These are phyloP conservation scores for Melangyna quadrimaculata DNA, from an alignment of 2,888 invertebrate species.

Conservation along the genomic window DNA sequence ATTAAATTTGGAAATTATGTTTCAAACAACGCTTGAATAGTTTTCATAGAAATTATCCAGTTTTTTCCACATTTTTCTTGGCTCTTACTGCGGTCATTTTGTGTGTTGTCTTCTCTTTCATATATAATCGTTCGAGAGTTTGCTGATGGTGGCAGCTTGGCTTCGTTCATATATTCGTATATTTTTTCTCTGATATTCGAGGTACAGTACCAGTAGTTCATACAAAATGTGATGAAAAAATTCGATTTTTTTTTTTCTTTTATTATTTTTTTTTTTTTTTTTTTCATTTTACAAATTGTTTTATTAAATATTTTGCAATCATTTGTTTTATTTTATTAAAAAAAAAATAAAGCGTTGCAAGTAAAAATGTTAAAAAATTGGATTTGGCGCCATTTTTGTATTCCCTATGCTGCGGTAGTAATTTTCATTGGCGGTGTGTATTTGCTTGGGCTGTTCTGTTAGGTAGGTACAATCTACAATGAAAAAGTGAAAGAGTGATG, in stretches of 20 bases:
- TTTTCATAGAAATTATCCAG: slow-evolving; percentile 59
- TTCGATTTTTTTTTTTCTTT: not conserved
- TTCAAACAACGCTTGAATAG: slow-evolving; percentile 9
- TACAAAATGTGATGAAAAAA: slow-evolving; percentile 40
- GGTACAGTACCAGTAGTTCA: slow-evolving; percentile 62
- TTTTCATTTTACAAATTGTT: not conserved
- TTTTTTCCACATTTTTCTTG: slow-evolving; percentile 58
- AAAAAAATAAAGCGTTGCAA: not conserved
- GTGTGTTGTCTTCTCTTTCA: slow-evolving; percentile 34
- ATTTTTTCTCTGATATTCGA: slow-evolving; percentile 21
- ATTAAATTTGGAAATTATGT: slow-evolving; percentile 46
- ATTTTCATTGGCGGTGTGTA: slow-evolving; percentile 25
- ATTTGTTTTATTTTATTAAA: not conserved
- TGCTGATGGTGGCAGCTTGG: slow-evolving; percentile 67
- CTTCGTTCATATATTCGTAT: slow-evolving; percentile 36
- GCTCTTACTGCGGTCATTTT: slow-evolving; percentile 43
- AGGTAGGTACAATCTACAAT: not conserved
- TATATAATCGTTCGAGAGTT: slow-evolving; percentile 38
- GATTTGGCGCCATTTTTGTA: slow-evolving; percentile 71
- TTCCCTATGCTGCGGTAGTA: slow-evolving; percentile 46
- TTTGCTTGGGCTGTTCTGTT: slow-evolving; percentile 13
- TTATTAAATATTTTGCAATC: not conserved
- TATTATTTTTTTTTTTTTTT: not conserved
- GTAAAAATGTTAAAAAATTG: slow-evolving; percentile 33
- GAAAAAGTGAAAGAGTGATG: slow-evolving; percentile 17